These are phyloP conservation scores for Sorex maritimensis DNA, from an alignment of 2,797 vertebrate genomes.

Conservation along the genomic window DNA sequence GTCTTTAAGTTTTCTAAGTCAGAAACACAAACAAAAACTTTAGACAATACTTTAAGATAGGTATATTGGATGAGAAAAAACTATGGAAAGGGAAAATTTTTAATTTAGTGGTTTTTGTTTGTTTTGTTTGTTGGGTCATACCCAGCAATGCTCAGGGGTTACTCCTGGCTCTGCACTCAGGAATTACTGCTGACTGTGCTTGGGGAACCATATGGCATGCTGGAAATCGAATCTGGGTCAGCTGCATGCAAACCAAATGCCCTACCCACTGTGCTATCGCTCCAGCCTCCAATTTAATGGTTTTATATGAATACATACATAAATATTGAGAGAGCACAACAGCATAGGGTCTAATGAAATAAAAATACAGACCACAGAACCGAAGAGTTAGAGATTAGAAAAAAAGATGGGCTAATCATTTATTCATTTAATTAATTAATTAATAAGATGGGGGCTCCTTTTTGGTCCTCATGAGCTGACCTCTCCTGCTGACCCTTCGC, in stretches of 20 bases:
- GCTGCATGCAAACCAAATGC: no score
- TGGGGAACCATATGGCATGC: no score
- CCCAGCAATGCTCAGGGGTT: no score
- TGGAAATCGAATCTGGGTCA: no score
- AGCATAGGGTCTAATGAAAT: neutral
- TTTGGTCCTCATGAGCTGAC: no score
- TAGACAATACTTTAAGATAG: constrained; percentile 29
- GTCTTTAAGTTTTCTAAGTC: constrained; percentile 53
- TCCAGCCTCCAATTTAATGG: neutral
- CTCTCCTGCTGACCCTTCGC: no score
- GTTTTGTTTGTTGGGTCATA: no score
- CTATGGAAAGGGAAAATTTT: constrained; percentile 40
- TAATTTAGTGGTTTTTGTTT: neutral
- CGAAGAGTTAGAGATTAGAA: constrained; percentile 4
- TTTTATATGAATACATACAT: neutral
- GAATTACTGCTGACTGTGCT: no score
- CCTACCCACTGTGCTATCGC: no score
- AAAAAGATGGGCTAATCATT: neutral
- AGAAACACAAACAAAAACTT: constrained; percentile 38
- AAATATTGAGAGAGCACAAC: neutral
- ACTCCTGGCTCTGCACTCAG: no score
- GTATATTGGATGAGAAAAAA: neutral
- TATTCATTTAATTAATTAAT: no score
- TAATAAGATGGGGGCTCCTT: neutral
- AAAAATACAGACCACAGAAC: constrained; percentile 16